phyloP scores from a whole-genome alignment of 2,888 invertebrate species.

The Platycnemis pennipes region DNA sequence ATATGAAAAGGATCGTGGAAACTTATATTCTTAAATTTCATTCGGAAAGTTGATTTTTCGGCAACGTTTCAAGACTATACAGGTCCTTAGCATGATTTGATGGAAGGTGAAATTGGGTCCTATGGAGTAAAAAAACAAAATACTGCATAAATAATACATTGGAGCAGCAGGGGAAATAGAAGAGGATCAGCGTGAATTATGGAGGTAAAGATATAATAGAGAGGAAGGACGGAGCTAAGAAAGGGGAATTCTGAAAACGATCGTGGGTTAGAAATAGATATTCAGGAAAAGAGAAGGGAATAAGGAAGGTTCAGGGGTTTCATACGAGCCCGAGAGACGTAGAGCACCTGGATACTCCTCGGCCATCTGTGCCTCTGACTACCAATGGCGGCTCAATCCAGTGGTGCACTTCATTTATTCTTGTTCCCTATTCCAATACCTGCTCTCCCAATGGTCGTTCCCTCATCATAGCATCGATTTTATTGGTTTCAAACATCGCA shows the following conservation, averaged over 20 bases:
- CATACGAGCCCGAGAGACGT: background rate
- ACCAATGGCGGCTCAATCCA: background rate
- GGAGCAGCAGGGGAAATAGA: background rate
- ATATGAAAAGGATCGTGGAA: too few species aligned
- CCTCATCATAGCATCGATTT: background rate
- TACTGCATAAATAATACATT: too few species aligned
- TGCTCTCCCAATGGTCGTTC: background rate
- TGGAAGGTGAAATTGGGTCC: too few species aligned
- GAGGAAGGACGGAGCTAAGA: background rate
- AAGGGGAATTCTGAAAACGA: background rate
- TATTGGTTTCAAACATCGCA: background rate
- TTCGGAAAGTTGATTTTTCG: too few species aligned
- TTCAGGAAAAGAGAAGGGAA: background rate
- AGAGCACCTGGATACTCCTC: conserved; percentile 60
- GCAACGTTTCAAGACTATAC: too few species aligned
- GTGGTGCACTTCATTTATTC: background rate
- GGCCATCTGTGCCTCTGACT: conserved; percentile 39
- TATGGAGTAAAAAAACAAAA: too few species aligned
- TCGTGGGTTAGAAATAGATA: background rate
- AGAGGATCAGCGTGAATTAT: background rate
- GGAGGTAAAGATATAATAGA: background rate
- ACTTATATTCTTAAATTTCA: too few species aligned
- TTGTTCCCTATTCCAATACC: background rate
- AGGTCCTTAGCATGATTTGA: too few species aligned
- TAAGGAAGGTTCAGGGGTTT: background rate